These are phyloP conservation scores for Galleria mellonella DNA, from an alignment of 1,140 invertebrate species.

Conservation along the genomic window DNA sequence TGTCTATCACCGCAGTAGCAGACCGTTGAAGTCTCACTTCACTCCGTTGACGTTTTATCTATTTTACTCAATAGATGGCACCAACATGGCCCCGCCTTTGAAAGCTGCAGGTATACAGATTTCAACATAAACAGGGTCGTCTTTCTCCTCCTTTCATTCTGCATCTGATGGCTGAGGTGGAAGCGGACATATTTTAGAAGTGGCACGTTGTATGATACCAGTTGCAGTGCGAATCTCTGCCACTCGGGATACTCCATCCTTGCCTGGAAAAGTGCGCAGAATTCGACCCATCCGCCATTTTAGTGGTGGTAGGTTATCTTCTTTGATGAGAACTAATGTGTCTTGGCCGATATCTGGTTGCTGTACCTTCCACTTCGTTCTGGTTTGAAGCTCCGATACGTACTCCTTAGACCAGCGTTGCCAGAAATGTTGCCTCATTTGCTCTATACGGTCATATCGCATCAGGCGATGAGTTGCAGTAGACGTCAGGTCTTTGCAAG, in stretches of 20 bases:
- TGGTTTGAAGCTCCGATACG: conserved; percentile 11
- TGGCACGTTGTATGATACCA: background rate
- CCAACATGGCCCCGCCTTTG: too few relatives aligned
- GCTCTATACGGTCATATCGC: background rate
- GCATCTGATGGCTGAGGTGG: background rate
- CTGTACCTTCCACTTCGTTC: background rate
- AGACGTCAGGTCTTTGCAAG: background rate
- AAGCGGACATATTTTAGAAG: conserved; percentile 2
- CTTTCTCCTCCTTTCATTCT: too few relatives aligned
- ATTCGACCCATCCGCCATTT: background rate
- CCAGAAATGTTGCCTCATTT: background rate
- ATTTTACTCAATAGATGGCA: too few relatives aligned
- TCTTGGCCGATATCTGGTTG: background rate
- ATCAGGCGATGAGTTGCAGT: background rate
- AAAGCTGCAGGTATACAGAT: too few relatives aligned
- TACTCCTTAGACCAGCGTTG: conserved; percentile 10
- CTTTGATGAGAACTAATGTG: background rate
- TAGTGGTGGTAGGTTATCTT: too few relatives aligned
- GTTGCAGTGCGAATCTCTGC: conserved; percentile 1
- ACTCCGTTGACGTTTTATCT: too few relatives aligned
- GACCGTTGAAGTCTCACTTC: too few relatives aligned
- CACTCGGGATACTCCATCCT: background rate
- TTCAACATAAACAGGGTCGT: too few relatives aligned
- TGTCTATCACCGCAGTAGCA: too few relatives aligned
- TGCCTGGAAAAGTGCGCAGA: background rate